Base-by-base conservation (phyloP, 1,140 invertebrate genomes). In the Drosophila aff. region DNA sequence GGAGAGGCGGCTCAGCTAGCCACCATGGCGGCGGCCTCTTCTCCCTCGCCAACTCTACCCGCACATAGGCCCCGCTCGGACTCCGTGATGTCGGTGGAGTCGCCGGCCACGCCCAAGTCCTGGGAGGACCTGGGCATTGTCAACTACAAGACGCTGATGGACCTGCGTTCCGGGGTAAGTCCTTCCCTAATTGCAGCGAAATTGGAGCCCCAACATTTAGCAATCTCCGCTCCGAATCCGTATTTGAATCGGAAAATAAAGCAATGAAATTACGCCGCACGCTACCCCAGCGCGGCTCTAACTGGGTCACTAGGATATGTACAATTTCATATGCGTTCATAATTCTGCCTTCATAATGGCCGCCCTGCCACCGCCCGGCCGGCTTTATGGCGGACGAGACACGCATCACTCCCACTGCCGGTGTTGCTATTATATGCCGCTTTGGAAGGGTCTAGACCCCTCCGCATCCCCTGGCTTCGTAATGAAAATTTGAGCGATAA, bases 111-210 rank as follows among this genome's bases (percentile, higher is more conserved):
- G 11, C 81, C 75, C 13, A 92, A 91, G 26, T 87, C 66, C 4
- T 95, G 94, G 94, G 94, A 95, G 67, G 94, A 94, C 11, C 75
- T 95, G 18, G 93, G 93, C 11, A 85, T 95, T 67, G 93, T 95
- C 4, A 93, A 93, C 76, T 92, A 93, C 41, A 91, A 93, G 67
- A 93, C 94, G 8, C 71, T 95, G 28, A 90, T 93, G 59, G 93
- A 95, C 71, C 82, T 95, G 33, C 93, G 94, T 47, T 94, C 94
- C 43, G 94, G 94, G 92, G 94, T 95, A 77, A 94, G 92, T 86
- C 15, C 18, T 11, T 8, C 41, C 43, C 13, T 74, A 74, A 74
- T 73, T 74, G 53, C 55, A 61, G 31, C 31, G 7, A 50, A 73
- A 50, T 73, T 73, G 43, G 31, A 26, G 67, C 28, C 53, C 38